Evolutionary conservation across 2,888 invertebrate species (phyloP).

Genomic region (Sesia bembeciformis): DNA sequence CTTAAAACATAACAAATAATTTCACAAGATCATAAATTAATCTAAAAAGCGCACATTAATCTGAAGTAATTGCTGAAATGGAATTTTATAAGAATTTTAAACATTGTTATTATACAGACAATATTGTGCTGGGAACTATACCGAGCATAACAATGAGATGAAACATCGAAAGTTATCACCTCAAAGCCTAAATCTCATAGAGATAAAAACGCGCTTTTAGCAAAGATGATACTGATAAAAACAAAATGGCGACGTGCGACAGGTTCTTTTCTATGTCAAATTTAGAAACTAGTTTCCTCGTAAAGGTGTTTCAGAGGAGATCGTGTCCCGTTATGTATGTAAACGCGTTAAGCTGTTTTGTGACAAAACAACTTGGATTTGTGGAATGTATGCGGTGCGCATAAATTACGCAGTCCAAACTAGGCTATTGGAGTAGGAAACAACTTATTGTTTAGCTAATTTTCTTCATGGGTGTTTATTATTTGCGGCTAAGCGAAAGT

Average conservation of each 20-base stretch:
- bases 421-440: conserved; percentile 26
- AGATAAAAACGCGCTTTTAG: conserved; percentile 23
- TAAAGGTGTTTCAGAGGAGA: conserved; percentile 28
- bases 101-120: too few relatives aligned
- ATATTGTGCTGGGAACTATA: conserved; percentile 32
- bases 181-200: conserved; percentile 41
- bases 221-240: conserved; percentile 26
- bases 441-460: too few relatives aligned
- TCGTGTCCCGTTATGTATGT: conserved; percentile 42
- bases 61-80: too few relatives aligned
- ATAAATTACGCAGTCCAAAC: conserved; percentile 26
- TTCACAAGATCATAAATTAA: too few relatives aligned
- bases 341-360: conserved; percentile 24
- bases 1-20: too few relatives aligned
- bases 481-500: too few relatives aligned
- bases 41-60: too few relatives aligned
- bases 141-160: conserved; percentile 38
- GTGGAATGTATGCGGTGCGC: conserved; percentile 23
- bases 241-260: conserved; percentile 34
- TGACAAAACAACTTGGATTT: conserved; percentile 4
- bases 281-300: conserved; percentile 35
- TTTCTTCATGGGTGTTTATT: too few relatives aligned
- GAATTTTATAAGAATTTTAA: too few relatives aligned
- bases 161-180: conserved; percentile 21
- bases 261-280: conserved; percentile 48